Conservation (phyloP, 2,797 vertebrate genomes). For the Chaetodon trifasciatus region DNA sequence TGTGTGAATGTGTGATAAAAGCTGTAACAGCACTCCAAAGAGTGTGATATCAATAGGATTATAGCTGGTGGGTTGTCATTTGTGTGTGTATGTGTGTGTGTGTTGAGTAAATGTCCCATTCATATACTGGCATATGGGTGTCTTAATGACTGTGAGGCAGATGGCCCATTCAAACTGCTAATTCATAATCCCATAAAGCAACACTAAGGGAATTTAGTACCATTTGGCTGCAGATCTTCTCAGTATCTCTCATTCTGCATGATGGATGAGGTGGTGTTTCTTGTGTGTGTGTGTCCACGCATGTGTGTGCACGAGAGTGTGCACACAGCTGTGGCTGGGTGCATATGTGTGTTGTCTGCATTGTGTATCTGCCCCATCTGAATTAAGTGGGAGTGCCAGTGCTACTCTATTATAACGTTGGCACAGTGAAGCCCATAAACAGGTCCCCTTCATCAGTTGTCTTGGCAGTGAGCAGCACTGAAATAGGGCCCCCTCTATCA, state of each 20-base stretch:
- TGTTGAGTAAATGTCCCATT: conserved; percentile 70
- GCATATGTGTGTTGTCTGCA: conserved; percentile 36
- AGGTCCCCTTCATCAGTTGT: conserved; percentile 76
- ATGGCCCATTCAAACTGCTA: conserved; percentile 85
- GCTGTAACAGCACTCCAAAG: conserved; percentile 44
- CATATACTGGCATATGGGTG: conserved; percentile 76
- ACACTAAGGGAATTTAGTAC: conserved; percentile 78
- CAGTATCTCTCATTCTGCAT: conserved; percentile 71
- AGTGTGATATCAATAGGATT: conserved; percentile 57
- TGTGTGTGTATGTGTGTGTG: conserved; percentile 39
- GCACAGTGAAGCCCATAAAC: conserved; percentile 73
- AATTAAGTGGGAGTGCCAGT: conserved; percentile 68
- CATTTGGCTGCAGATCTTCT: conserved; percentile 77
- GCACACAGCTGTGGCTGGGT: conserved; percentile 35
- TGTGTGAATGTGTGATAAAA: conserved; percentile 63
- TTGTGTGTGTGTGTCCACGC: conserved; percentile 15
- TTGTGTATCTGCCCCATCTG: conserved; percentile 58
- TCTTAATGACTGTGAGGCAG: conserved; percentile 81
- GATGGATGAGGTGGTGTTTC: conserved; percentile 62
- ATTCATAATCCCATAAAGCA: conserved; percentile 85
- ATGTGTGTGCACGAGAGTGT: not conserved
- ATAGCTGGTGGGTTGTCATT: conserved; percentile 44
- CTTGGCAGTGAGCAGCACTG: conserved; percentile 65
- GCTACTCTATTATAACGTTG: conserved; percentile 80
- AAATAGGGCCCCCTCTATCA: conserved; percentile 58